phyloP scores from a whole-genome alignment of 53 echinoderm and acorn worm genomes.

The Astropecten irregularis region DNA sequence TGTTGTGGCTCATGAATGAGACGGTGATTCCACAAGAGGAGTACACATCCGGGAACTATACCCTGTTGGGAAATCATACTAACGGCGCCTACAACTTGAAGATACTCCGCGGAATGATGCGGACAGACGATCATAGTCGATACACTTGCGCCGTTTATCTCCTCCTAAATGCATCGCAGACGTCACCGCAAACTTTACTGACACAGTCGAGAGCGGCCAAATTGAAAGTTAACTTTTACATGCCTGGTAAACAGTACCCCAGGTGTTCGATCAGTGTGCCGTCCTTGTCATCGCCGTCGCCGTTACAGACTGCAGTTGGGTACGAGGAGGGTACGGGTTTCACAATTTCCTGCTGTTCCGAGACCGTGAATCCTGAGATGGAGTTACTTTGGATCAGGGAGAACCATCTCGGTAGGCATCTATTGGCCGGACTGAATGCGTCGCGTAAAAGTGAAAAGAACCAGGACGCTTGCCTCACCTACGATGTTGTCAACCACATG shows the following conservation, averaged over 20 bases:
- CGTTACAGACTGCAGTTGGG: background rate
- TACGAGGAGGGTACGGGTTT: conserved; percentile 13
- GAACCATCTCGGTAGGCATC: background rate
- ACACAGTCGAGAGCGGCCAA: background rate
- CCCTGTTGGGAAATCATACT: background rate
- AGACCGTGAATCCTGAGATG: conserved; percentile 20
- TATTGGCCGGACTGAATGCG: background rate
- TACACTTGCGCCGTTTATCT: conserved; percentile 30
- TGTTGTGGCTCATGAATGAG: conserved; percentile 32
- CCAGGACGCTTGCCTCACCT: background rate
- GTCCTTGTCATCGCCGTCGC: background rate
- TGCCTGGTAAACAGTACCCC: background rate
- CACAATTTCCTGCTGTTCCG: conserved; percentile 6
- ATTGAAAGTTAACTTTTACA: conserved; percentile 1
- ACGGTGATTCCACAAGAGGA: background rate
- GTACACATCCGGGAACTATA: background rate
- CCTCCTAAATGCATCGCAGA: background rate
- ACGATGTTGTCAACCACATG: background rate
- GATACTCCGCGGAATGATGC: conserved; percentile 14
- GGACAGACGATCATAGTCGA: conserved; percentile 2
- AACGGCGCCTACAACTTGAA: conserved; percentile 17
- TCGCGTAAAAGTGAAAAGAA: conserved; percentile 20
- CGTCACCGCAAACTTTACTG: background rate
- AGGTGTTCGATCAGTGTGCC: conserved; percentile 17
- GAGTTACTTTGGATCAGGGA: background rate